Base-by-base conservation (phyloP, 2,888 invertebrate genomes). In the Julus scandinavius region DNA sequence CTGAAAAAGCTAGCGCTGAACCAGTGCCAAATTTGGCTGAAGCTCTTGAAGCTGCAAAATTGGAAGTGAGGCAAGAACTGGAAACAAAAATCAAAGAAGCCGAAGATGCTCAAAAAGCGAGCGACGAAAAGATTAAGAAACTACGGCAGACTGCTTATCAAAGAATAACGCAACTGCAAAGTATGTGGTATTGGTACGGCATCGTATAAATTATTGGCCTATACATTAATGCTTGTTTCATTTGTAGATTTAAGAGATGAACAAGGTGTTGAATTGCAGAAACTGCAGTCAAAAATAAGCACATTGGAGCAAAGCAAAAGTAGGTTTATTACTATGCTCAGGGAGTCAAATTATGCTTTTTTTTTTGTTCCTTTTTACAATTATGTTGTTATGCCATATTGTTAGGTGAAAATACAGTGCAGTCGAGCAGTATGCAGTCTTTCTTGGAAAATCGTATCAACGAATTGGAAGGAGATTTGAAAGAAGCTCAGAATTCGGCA, bases 131-230 rank as follows among this genome's bases (percentile, higher is more conserved):
- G 80, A 89, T 90, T 3, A 89, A 89, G 84, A 90, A 90, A 83
- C 45, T 90, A 1, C 54, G 90, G 11, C 88, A 54, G 49, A 86
- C 89, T 20, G 88, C 96, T 0, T 95, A 96, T 91, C 94, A 94
- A 89, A 95, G 95, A 91, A 96, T 96, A 89, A 94, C 95, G 91
- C 94, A 94, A 89, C 92, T 96, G 50, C 95, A 80, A n/a, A 49
- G 89, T 89, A 72, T 85, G 29, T 45, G 29, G 29, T 29, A 29
- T 29, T 29, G 29, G 0, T 29, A 29, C 29, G 29, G 29, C 29
- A 29, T 29, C 29, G 29, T 29, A 29, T 29, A 29, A 29, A 0
- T 0, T 72, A 11, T 29, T 72, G 20, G 20, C 29, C 17, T 72
- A 1, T 38, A 45, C 5, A 3, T 88, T 2, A 58, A 3, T 85